Base-by-base conservation (phyloP, 2,888 invertebrate species). In the Philereme vetulata region DNA sequence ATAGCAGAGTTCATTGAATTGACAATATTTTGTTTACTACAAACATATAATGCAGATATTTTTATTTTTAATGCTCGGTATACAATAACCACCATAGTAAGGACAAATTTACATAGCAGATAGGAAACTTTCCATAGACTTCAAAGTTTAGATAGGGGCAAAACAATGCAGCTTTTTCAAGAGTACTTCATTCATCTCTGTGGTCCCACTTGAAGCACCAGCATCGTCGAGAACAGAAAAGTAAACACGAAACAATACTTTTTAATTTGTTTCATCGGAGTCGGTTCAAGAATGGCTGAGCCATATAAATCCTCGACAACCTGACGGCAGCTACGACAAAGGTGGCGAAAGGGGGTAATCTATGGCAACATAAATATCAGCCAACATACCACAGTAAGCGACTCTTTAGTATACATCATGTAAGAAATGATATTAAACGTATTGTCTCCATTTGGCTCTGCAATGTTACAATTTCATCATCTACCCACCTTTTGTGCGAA, bases 251-350 rank as follows among this genome's bases (percentile, higher is more conserved):
- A 45, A 56, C 49, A 58, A 58, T 58, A 60, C 49, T 48, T 51
- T 51, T 50, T 53, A 42, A 48, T 47, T 53, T 5, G 45, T 9
- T 52, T 38, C 42, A 51, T 51, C 57, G 48, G 5, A n/a, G 51
- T 21, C 35, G 46, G 54, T 60, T 54, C 42, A 54, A 59, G 59
- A 53, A 42, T 48, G 48, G 51, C 53, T 44, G 33, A 54, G 50
- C 43, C 51, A 10, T 59, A 66, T 66, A 66, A 64, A 66, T 62
- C 44, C 40, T 51, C 54, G 36, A 50, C 61, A 50, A 46, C 11
- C 32, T 53, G 53, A 62, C 61, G 53, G 61, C 53, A 49, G 51
- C 45, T 56, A 57, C 66, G 66, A 68, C 66, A 68, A 68, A 64
- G 64, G 59, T 64, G 66, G 53, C 55, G 59, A 62, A 49, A 55